Evolutionary conservation across 1,140 invertebrate genomes (phyloP).

Genomic region (Drosophila pandora): DNA sequence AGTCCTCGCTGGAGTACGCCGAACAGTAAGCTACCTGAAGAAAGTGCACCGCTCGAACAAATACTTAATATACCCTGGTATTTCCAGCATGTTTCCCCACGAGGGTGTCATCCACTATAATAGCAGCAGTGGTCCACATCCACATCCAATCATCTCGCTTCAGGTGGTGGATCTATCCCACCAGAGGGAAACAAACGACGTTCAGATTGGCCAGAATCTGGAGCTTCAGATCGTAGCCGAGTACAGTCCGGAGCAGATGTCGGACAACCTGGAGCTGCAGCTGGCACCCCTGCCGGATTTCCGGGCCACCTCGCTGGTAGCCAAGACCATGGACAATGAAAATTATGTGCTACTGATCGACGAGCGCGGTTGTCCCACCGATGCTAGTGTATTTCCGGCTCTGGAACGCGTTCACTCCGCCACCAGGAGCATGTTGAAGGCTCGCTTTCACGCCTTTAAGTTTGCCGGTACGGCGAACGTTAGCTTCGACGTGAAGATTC

Average conservation of each 20-base stretch:
- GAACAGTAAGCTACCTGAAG: constrained; percentile 50
- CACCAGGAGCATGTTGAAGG: constrained; percentile 73
- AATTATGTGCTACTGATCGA: constrained; percentile 86
- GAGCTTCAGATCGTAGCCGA: constrained; percentile 76
- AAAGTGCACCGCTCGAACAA: neutral
- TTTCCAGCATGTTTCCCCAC: constrained; percentile 51
- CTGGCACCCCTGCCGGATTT: constrained; percentile 73
- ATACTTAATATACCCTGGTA: neutral
- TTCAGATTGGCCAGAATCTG: constrained; percentile 77
- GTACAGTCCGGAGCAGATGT: constrained; percentile 56
- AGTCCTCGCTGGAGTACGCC: constrained; percentile 73
- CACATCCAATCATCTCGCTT: constrained; percentile 65
- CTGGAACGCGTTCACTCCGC: constrained; percentile 70
- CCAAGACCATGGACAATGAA: constrained; percentile 84
- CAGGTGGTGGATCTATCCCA: constrained; percentile 78
- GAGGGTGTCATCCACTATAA: constrained; percentile 69
- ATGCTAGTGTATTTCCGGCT: constrained; percentile 84
- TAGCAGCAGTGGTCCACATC: constrained; percentile 46
- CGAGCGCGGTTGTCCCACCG: constrained; percentile 87
- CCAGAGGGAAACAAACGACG: constrained; percentile 76
- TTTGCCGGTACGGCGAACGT: constrained; percentile 84
- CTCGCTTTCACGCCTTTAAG: constrained; percentile 85
- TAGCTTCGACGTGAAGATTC: constrained; percentile 84
- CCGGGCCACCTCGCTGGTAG: constrained; percentile 74
- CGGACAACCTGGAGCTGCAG: constrained; percentile 48